phyloP scores from a whole-genome alignment of 2,797 vertebrate genomes.

The Coranthus polyacanthus region DNA sequence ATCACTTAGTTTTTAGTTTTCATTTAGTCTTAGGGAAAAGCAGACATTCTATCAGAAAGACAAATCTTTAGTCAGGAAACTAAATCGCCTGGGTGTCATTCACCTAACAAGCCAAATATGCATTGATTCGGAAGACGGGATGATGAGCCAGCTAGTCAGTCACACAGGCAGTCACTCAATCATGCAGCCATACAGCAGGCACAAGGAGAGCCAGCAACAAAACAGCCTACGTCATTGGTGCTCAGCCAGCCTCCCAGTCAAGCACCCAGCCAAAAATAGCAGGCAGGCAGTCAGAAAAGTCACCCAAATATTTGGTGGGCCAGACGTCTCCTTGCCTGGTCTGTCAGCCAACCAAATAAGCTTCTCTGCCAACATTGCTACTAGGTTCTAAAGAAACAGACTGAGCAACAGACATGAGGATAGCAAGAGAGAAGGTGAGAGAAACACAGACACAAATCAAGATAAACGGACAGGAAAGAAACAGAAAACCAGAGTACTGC shows the following conservation, averaged over 20 bases:
- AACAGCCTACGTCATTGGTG: constrained; percentile 44
- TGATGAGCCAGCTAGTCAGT: constrained; percentile 25
- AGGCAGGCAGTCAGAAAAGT: constrained; percentile 48
- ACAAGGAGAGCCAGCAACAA: constrained; percentile 31
- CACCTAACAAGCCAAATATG: constrained; percentile 29
- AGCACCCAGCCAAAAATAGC: constrained; percentile 23
- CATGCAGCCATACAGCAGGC: constrained; percentile 17
- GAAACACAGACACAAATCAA: constrained; percentile 39
- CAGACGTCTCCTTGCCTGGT: constrained; percentile 17
- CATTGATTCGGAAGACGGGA: constrained; percentile 25
- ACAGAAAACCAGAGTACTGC: constrained; percentile 7
- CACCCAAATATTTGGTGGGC: constrained; percentile 53
- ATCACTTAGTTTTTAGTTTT: neutral
- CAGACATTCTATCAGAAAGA: neutral
- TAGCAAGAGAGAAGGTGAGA: constrained; percentile 31
- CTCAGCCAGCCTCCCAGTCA: constrained; percentile 41
- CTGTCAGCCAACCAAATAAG: constrained; percentile 46
- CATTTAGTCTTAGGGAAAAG: neutral
- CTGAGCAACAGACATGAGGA: constrained; percentile 22
- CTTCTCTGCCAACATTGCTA: constrained; percentile 34
- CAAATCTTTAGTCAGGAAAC: constrained; percentile 13
- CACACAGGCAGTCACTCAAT: constrained; percentile 32
- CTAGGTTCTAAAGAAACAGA: constrained; percentile 28
- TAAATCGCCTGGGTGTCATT: constrained; percentile 7
- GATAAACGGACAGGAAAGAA: constrained; percentile 37